Evolutionary conservation across 2,888 invertebrate genomes (phyloP).

Genomic region (Itoplectis maculator): DNA sequence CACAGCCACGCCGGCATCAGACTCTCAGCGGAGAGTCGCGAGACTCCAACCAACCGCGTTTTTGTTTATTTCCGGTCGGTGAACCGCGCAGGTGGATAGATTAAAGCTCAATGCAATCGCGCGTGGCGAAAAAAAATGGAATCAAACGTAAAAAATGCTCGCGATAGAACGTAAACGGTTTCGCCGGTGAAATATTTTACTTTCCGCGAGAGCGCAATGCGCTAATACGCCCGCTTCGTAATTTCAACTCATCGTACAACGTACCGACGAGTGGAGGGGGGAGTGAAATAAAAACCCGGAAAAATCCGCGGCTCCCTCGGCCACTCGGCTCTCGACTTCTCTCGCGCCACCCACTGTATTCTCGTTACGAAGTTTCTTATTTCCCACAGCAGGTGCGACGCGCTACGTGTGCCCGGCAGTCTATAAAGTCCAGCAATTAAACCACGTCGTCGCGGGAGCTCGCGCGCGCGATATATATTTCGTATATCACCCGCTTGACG

Average conservation of each 20-base stretch:
- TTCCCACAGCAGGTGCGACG: neutral
- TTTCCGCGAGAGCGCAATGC: too few relatives aligned
- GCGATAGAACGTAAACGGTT: too few relatives aligned
- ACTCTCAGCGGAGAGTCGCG: too few relatives aligned
- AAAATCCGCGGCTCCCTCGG: neutral
- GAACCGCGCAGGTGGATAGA: neutral
- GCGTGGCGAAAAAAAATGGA: neutral
- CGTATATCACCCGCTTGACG: constrained; percentile 27
- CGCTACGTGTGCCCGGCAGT: too few relatives aligned
- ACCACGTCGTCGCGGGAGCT: constrained; percentile 16
- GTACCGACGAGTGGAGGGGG: neutral
- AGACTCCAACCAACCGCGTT: neutral
- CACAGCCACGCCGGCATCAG: neutral
- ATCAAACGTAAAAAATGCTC: too few relatives aligned
- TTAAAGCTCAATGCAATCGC: neutral
- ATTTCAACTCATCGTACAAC: too few relatives aligned
- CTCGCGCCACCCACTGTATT: neutral
- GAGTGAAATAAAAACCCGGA: neutral
- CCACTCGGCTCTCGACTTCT: neutral
- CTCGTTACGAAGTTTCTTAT: constrained; percentile 12
- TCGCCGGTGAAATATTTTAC: too few relatives aligned
- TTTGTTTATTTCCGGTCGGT: constrained; percentile 17
- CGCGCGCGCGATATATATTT: too few relatives aligned
- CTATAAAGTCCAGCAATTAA: constrained; percentile 51
- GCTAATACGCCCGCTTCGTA: too few relatives aligned